These are phyloP conservation scores for Ptychodera flava DNA, from an alignment of 35 echinoderm and acorn worm genomes.

Conservation along the genomic window DNA sequence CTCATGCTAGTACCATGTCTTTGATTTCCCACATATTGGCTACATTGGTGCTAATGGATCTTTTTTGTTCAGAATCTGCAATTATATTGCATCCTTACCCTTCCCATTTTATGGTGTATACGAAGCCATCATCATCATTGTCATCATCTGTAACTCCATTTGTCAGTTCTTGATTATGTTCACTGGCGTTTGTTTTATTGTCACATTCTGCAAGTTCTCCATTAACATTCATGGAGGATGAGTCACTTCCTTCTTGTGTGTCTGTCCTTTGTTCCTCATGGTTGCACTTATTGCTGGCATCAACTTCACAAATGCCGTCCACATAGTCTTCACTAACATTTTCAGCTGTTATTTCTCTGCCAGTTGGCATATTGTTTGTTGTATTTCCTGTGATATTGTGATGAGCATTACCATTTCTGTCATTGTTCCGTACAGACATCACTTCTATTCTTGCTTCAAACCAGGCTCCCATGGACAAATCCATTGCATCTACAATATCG, in stretches of 20 bases:
- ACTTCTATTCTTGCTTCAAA: conserved; percentile 84
- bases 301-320: neutral
- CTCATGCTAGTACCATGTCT: no score
- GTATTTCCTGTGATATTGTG: no score
- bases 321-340: neutral
- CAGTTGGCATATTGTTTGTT: no score
- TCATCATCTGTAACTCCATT: neutral
- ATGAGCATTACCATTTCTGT: no score
- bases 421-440: conserved; percentile 7
- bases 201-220: neutral
- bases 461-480: conserved; percentile 90
- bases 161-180: neutral
- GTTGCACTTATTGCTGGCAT: neutral
- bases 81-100: conserved; percentile 43
- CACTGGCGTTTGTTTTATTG: neutral
- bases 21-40: no score
- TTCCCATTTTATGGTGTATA: conserved; percentile 38
- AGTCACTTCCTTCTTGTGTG: neutral
- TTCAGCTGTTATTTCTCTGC: no score
- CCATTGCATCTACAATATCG: conserved; percentile 90
- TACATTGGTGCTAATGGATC: no score
- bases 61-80: no score
- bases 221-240: neutral
- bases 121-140: conserved; percentile 21
- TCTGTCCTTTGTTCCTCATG: neutral